A percentile compares a stretch with the other conserved stretches of the same genome.
phyloP scores from a whole-genome alignment of 2,888 invertebrate genomes.

The Dermolepida albohirtum region DNA sequence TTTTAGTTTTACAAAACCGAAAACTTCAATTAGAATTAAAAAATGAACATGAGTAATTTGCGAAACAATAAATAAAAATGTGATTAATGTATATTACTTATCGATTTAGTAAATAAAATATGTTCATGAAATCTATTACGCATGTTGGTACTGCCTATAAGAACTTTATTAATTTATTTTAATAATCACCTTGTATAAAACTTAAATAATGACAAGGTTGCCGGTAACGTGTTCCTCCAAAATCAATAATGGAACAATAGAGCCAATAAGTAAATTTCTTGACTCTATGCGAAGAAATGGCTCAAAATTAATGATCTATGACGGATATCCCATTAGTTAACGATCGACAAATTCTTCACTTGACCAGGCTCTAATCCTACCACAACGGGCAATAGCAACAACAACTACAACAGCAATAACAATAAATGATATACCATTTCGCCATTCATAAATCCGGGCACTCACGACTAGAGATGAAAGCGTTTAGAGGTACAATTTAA shows the following conservation, averaged over 20 bases:
- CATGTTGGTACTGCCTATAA: no score
- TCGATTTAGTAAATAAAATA: no score
- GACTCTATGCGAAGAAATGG: background rate
- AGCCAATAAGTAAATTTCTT: constrained; percentile 10
- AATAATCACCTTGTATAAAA: no score
- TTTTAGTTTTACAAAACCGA: no score
- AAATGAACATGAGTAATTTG: no score
- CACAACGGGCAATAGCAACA: constrained; percentile 6
- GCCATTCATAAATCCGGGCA: constrained; percentile 29
- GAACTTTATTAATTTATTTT: no score
- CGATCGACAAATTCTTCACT: constrained; percentile 13
- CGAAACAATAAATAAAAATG: no score
- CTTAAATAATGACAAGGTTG: no score
- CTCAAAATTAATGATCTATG: constrained; percentile 17
- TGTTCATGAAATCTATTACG: no score
- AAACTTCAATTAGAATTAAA: no score
- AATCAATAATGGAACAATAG: background rate
- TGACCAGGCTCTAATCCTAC: constrained; percentile 10
- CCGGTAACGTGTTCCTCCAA: background rate
- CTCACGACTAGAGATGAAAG: constrained; percentile 32
- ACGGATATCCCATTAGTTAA: constrained; percentile 19
- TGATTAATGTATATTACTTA: no score
- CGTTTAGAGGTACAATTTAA: constrained; percentile 30
- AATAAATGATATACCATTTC: constrained; percentile 24
- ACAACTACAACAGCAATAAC: constrained; percentile 16